phyloP scores from a whole-genome alignment of 2,888 invertebrate genomes.

The Junonia oenone region DNA sequence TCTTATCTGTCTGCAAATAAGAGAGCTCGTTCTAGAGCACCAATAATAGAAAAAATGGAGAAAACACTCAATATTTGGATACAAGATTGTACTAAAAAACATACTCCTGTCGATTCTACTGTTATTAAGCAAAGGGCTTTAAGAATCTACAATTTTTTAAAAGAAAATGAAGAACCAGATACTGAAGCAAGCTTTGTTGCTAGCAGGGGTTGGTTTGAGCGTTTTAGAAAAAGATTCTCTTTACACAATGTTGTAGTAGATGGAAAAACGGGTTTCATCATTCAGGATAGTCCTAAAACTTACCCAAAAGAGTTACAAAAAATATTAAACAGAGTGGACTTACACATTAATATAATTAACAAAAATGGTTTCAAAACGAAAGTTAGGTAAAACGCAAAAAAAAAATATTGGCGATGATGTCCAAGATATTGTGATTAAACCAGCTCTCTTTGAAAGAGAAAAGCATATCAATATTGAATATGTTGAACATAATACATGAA shows the following conservation, averaged over 20 bases:
- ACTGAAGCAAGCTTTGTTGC: not conserved
- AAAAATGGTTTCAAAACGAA: conserved; percentile 1
- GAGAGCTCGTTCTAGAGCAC: conserved; percentile 28
- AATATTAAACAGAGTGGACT: not conserved
- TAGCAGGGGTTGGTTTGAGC: conserved; percentile 5
- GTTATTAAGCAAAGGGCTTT: not conserved
- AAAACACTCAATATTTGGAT: conserved; percentile 8
- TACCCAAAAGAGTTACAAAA: not conserved
- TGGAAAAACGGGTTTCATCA: not conserved
- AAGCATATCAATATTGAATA: not conserved
- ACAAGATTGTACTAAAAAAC: not conserved
- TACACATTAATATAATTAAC: not conserved
- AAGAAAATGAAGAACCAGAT: not conserved
- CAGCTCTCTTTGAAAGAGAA: not conserved
- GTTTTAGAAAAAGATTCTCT: conserved; percentile 1
- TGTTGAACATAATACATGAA: not conserved
- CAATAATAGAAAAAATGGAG: conserved; percentile 22
- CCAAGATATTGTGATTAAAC: not conserved
- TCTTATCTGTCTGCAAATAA: not conserved
- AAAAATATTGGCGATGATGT: not conserved
- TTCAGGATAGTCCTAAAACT: not conserved
- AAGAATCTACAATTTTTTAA: not conserved
- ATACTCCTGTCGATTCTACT: not conserved
- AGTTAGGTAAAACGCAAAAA: not conserved
- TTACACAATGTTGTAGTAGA: not conserved